Base-by-base conservation (phyloP, 2,888 invertebrate species). In the Cosmia trapezina region DNA sequence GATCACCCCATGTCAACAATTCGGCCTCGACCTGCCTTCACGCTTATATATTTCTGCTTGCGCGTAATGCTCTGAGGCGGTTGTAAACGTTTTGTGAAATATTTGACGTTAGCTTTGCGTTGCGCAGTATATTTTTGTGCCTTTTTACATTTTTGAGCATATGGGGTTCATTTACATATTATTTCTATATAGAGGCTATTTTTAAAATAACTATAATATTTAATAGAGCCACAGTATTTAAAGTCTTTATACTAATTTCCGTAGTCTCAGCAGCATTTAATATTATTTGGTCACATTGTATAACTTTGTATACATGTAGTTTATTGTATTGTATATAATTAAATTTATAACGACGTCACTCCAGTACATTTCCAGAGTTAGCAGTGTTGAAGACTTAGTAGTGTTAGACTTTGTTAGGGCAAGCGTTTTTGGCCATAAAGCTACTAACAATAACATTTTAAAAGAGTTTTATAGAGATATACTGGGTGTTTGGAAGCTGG, bases 181-280 rank as follows among this genome's bases (percentile, higher is more conserved):
- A 77, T 79, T 80, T 78, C 71, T 83, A n/a, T n/a, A n/a, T n/a
- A 86, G 89, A 89, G 89, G 89, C 89, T 89, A 86, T 83, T 73
- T 83, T 76, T 33, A 73, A 68, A 79, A 70, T 82, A 75, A 75
- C 73, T 63, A 62, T 71, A 71, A 78, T 77, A 73, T 70, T 74
- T 80, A 84, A 66, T 76, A 72, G 56, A 76, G 78, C 81, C 77
- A 75, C 81, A 84, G 78, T 85, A 83, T 84, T 83, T 82, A 82
- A 65, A 65, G 37, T 72, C 47, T 59, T 67, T 69, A 59, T 73
- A 62, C 45, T 81, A 65, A 73, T 76, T 76, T 73, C 70, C 71
- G 45, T 76, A 83, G 78, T 81, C 56, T 78, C 81, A 70, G 63
- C 74, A 78, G 73, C 60, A 73, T 83, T 80, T 77, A 73, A 69